Evolutionary conservation across 2,888 invertebrate genomes (phyloP), one percentile per base, ranked within the genome.

Genomic region (Abrostola tripartita): DNA sequence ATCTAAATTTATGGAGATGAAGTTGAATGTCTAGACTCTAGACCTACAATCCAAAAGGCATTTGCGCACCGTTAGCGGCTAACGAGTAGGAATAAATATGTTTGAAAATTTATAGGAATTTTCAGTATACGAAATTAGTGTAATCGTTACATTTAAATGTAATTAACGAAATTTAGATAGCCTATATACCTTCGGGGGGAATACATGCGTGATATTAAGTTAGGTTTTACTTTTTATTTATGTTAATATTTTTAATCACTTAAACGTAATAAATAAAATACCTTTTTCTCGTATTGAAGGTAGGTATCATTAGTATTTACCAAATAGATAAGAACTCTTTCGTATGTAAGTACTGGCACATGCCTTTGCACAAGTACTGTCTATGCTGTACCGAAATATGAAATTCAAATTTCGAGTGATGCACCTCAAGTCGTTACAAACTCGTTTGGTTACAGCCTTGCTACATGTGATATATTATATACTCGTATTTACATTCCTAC

Each of bases 401-500:
- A 88, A 88, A 86, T 88, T 87, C 83, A 87, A 84, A 87, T 86
- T 72, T 68, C 60, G 74, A 81, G 79, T 83, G 88, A 86, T 87
- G 86, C 83, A 83, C 83, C 83, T 85, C 82, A 85, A 87, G 86
- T 88, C 88, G 87, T 89, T 88, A 88, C 85, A 86, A 88, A 87
- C 87, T 88, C 88, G 86, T 89, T 88, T 87, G 83, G 85, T 84
- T 85, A 78, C 80, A 76, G 76, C 76, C 78, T 78, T 71, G 69
- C 76, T 66, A 66, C 62, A 68, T 61, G 72, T 75, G 70, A 76
- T 78, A 74, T 82, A 83, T 24, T 24, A 24, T 24, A 4, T 24
- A 24, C 24, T 24, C 4, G 24, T 24, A 24, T 82, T 79, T 78
- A 76, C 60, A 69, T 78, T 70, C 54, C 55, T 76, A 66, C 52